Evolutionary conservation across 2,113 vertebrate genomes (phyloP).

Genomic region (Notothenia coriiceps): DNA sequence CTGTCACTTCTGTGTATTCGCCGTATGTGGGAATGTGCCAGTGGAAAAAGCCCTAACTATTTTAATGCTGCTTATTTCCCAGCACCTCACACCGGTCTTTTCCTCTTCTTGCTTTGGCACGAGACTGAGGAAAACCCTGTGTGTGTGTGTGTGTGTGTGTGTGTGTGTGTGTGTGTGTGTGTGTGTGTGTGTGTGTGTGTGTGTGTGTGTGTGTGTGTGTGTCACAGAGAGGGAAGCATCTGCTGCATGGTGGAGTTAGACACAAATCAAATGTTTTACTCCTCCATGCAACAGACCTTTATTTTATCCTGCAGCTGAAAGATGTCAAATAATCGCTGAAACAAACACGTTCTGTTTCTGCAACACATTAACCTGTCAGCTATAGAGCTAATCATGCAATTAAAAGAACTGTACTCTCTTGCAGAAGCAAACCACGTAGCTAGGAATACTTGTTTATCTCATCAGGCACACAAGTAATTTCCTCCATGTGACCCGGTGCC

Average conservation of each 20-base stretch:
- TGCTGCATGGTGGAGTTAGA: constrained; percentile 31
- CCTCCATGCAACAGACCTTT: constrained; percentile 11
- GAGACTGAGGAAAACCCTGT: constrained; percentile 76
- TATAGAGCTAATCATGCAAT: background rate
- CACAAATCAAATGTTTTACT: constrained; percentile 32
- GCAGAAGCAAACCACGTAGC: background rate
- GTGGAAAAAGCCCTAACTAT: constrained; percentile 77
- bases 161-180: too few species aligned
- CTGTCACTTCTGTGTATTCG: constrained; percentile 79
- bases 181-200: too few species aligned
- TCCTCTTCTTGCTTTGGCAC: constrained; percentile 73
- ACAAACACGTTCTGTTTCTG: background rate
- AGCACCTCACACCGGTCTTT: constrained; percentile 77
- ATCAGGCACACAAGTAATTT: background rate
- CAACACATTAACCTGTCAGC: background rate
- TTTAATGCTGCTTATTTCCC: constrained; percentile 80
- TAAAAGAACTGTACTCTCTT: background rate
- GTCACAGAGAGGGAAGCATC: constrained; percentile 13
- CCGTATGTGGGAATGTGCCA: constrained; percentile 65
- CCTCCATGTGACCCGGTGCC: too few species aligned
- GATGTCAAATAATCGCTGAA: constrained; percentile 10
- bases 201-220: too few species aligned
- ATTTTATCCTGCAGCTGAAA: constrained; percentile 42
- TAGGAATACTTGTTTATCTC: background rate
- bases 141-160: too few species aligned